These are phyloP conservation scores for Ridgeia piscesae DNA, from an alignment of 1,140 invertebrate species.

Conservation along the genomic window DNA sequence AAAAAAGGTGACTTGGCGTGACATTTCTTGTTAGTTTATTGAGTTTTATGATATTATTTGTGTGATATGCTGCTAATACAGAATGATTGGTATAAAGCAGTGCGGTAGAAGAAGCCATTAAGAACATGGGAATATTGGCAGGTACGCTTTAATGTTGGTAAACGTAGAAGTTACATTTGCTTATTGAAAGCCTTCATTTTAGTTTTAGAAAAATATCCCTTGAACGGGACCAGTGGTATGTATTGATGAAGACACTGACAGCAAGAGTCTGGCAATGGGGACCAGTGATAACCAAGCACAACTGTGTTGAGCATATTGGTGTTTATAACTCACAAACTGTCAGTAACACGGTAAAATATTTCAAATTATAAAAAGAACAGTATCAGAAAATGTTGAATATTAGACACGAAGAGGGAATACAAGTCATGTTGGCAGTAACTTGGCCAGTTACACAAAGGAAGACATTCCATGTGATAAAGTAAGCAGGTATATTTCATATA, in stretches of 20 bases:
- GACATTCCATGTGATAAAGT: not conserved
- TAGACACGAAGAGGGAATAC: not conserved
- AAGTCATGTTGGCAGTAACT: too few relatives aligned
- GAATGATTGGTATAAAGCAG: not conserved
- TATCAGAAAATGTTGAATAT: too few relatives aligned
- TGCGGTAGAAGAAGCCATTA: not conserved
- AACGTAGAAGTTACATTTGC: not conserved
- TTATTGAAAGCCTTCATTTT: not conserved
- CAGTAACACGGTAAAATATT: too few relatives aligned
- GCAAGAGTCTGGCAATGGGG: not conserved
- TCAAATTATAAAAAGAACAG: too few relatives aligned
- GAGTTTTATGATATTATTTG: not conserved
- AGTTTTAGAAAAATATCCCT: not conserved
- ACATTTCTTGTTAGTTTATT: not conserved
- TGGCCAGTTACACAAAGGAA: not conserved
- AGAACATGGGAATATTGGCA: not conserved
- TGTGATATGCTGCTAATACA: not conserved
- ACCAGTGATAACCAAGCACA: too few relatives aligned
- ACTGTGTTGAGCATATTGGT: too few relatives aligned
- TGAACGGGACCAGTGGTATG: not conserved
- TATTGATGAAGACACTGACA: not conserved
- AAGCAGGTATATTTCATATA: not conserved
- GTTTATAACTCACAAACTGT: too few relatives aligned
- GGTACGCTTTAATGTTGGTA: not conserved
- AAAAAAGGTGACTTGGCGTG: not conserved